Evolutionary conservation across 2,113 vertebrate genomes (phyloP), one percentile per base, ranked within the genome.

Genomic region (Clupea harengus): DNA sequence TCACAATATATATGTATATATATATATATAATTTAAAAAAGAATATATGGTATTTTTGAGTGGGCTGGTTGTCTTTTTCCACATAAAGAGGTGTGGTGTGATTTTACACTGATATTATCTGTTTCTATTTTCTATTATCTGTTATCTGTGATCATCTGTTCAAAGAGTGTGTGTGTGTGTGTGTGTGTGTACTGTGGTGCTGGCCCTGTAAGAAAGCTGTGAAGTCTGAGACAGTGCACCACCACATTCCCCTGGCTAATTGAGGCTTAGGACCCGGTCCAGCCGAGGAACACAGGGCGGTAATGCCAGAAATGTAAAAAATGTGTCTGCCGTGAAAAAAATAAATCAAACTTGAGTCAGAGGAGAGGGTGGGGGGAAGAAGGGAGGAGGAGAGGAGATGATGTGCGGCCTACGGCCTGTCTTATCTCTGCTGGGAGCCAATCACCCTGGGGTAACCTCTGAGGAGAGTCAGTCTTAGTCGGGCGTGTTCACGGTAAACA

Each of bases 261-360:
- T 88, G 60, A 86, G 45, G 72, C 84, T 52, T 87, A 72, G 64
- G 32, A 32, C n/a, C 49, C 49, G 39, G 64, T 6, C 64, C 45
- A 25, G 78, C 82, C 81, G 64, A 85, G 82, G 83, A 84, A 90
- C 85, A 88, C 25, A 10, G 49, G 46, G 47, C 81, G 87, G 54
- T n/a, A 39, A 89, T 88, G 87, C 82, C 44, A 87, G 67, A 86
- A 87, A 91, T 89, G 81, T 75, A 0, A 87, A 84, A 87, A 80
- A 89, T 87, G 50, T 86, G 46, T 75, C 20, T 54, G 64, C 81
- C 84, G 39, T 45, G 28, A 78, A 45, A 87, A 86, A 50, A 52
- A 32, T n/a, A 9, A 5, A 22, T 25, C 3, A 6, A 10, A 64
- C 20, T n/a, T n/a, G 20, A 22, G 57, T n/a, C 20, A 64, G 57